Conservation (phyloP, 1,140 invertebrate species). For the Aphaenogaster rudis region DNA sequence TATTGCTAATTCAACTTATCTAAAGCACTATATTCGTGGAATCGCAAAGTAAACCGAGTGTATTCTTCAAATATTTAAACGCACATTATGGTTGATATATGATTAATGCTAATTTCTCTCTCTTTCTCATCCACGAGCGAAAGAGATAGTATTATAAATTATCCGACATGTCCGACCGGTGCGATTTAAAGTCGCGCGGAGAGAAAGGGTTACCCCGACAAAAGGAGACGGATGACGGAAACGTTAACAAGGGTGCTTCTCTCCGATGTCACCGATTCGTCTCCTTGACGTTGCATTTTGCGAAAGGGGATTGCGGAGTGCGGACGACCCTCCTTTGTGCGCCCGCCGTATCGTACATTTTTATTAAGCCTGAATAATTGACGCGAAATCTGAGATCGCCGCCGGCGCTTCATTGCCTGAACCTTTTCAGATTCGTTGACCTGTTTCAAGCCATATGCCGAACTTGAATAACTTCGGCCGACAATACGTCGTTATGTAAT, state of each 20-base stretch:
- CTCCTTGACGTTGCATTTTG: slow-evolving; percentile 72
- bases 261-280: slow-evolving; percentile 66
- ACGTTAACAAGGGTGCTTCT: slow-evolving; percentile 72
- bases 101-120: slow-evolving; percentile 41
- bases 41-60: slow-evolving; percentile 1
- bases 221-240: slow-evolving; percentile 74
- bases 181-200: slow-evolving; percentile 43
- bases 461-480: slow-evolving; percentile 65
- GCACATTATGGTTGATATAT: slow-evolving; percentile 9
- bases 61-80: slow-evolving; percentile 40
- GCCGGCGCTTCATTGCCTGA: slow-evolving; percentile 60
- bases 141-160: slow-evolving; percentile 55
- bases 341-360: slow-evolving; percentile 69
- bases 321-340: slow-evolving; percentile 66
- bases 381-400: slow-evolving; percentile 74
- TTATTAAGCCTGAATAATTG: slow-evolving; percentile 75
- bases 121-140: not conserved
- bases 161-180: slow-evolving; percentile 34
- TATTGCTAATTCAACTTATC: not conserved
- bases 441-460: slow-evolving; percentile 71
- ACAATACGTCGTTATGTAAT: slow-evolving; percentile 4
- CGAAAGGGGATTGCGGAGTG: slow-evolving; percentile 16
- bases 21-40: not conserved
- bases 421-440: slow-evolving; percentile 69
- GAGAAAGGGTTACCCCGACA: slow-evolving; percentile 70